Percentiles rank a stretch among this genome's conserved stretches.
phyloP scores from a whole-genome alignment of 2,113 vertebrate species.

The Lanius collurio region DNA sequence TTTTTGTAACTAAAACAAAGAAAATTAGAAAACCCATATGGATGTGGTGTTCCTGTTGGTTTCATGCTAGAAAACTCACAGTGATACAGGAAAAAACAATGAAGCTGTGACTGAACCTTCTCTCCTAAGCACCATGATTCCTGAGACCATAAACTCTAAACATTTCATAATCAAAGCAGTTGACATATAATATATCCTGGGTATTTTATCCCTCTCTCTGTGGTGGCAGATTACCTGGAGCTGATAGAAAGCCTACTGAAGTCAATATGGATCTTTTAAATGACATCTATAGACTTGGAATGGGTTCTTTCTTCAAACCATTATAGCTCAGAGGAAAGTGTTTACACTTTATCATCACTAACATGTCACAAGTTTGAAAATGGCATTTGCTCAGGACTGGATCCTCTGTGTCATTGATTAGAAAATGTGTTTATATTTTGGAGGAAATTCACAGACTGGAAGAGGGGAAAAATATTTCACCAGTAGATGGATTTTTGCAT shows the following conservation, averaged over 20 bases:
- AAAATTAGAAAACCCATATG: background rate
- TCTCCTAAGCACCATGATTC: background rate
- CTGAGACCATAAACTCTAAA: background rate
- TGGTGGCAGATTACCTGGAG: background rate
- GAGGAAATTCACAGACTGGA: background rate
- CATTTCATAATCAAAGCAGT: background rate
- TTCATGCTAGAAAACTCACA: background rate
- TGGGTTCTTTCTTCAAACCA: conserved; percentile 9
- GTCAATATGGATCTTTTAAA: background rate
- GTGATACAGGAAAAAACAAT: background rate
- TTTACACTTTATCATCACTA: conserved; percentile 16
- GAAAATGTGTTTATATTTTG: background rate
- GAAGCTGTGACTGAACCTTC: background rate
- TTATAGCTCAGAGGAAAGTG: background rate
- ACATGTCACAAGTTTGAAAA: conserved; percentile 3
- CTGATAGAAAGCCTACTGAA: background rate
- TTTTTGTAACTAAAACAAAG: background rate
- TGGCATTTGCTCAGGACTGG: background rate
- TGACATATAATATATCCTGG: background rate
- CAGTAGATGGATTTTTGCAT: background rate
- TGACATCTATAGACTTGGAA: background rate
- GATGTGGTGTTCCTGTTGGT: background rate
- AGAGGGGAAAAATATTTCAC: background rate
- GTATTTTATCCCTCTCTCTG: background rate
- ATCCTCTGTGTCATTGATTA: background rate